These are phyloP conservation scores for Nymphalis c-album DNA, from an alignment of 2,888 invertebrate genomes.

Conservation along the genomic window DNA sequence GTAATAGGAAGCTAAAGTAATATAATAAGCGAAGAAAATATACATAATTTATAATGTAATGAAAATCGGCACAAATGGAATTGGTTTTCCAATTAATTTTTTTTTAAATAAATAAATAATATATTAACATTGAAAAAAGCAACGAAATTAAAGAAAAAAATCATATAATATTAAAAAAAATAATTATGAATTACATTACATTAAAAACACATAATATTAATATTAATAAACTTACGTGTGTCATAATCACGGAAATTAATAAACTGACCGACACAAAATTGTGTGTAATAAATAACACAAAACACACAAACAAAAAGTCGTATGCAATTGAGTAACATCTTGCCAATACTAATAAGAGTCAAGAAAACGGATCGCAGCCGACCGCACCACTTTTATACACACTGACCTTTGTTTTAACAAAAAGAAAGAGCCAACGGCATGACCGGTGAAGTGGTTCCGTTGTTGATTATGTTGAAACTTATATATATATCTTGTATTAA, in stretches of 20 bases:
- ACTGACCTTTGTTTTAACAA: conserved; percentile 37
- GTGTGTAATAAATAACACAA: conserved; percentile 38
- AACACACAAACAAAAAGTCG: conserved; percentile 39
- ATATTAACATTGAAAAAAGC: too few species aligned
- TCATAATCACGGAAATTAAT: conserved; percentile 36
- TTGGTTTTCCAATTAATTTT: too few species aligned
- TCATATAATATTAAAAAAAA: too few species aligned
- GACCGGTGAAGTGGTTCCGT: conserved; percentile 23
- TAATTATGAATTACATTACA: conserved; percentile 8
- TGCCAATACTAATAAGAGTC: conserved; percentile 40
- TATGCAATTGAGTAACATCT: conserved; percentile 44
- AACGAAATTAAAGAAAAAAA: too few species aligned
- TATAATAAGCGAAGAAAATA: too few species aligned
- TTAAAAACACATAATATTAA: not conserved
- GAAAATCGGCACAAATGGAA: too few species aligned
- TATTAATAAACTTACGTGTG: conserved; percentile 35
- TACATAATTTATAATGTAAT: too few species aligned
- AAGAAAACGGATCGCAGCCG: conserved; percentile 42
- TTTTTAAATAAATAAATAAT: too few species aligned
- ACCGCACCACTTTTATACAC: conserved; percentile 39
- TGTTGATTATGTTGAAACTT: not conserved
- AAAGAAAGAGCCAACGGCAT: conserved; percentile 31
- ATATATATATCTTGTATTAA: not conserved
- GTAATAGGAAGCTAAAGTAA: too few species aligned
- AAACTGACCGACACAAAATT: conserved; percentile 42